Percentiles rank a stretch among this genome's conserved stretches.
These are phyloP conservation scores for Nasonia giraulti DNA, from an alignment of 1,140 invertebrate species.

Conservation along the genomic window DNA sequence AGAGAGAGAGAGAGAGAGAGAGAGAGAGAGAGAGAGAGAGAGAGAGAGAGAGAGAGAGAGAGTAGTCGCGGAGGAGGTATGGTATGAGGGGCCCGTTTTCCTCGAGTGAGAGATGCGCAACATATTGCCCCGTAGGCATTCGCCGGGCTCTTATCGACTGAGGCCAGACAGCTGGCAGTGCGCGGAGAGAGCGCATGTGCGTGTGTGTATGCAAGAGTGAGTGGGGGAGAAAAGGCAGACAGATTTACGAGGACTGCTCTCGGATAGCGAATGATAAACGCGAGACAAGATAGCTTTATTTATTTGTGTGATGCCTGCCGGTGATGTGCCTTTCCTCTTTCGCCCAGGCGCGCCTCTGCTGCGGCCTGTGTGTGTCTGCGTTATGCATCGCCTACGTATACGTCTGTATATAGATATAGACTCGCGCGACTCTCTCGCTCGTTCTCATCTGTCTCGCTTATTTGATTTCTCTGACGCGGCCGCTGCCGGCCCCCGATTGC, in stretches of 20 bases:
- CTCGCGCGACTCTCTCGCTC: constrained; percentile 29
- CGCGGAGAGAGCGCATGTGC: background rate
- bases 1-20: background rate
- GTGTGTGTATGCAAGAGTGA: background rate
- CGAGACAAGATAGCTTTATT: constrained; percentile 74
- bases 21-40: too few relatives aligned
- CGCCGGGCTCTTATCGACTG: constrained; percentile 70
- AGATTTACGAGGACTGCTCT: constrained; percentile 73
- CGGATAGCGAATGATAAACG: constrained; percentile 75
- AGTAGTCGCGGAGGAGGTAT: background rate
- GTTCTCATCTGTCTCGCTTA: constrained; percentile 50
- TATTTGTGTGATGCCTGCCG: constrained; percentile 69
- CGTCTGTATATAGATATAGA: background rate
- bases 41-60: background rate
- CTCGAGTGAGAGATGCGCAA: constrained; percentile 62
- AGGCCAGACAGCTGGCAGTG: constrained; percentile 62
- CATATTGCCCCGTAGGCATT: constrained; percentile 64
- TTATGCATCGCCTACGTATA: constrained; percentile 5
- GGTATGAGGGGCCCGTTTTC: constrained; percentile 30
- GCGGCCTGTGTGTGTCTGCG: background rate
- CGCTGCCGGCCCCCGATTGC: constrained; percentile 26
- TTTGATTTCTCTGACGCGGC: constrained; percentile 48
- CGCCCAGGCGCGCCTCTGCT: background rate
- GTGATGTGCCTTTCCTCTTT: constrained; percentile 39
- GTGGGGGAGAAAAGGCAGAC: constrained; percentile 58